These are phyloP conservation scores for Lepisosteus osseus DNA, from an alignment of 2,113 vertebrate species.

Conservation along the genomic window DNA sequence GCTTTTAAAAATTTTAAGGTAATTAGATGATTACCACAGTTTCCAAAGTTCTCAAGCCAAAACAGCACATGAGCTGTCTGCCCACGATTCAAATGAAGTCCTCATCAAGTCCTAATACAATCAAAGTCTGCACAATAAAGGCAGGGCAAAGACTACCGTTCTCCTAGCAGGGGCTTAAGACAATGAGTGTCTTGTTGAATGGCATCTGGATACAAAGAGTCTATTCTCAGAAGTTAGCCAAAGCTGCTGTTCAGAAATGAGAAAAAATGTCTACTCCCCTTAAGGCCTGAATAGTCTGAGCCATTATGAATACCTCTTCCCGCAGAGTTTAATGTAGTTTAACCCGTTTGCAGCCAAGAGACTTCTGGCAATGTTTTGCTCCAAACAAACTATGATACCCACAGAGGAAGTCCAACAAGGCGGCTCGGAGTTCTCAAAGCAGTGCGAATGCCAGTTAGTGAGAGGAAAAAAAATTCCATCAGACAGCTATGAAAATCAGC, in stretches of 20 bases:
- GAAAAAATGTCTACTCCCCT: constrained; percentile 40
- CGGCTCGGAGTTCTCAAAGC: constrained; percentile 9
- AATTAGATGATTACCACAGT: constrained; percentile 30
- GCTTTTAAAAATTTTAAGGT: not conserved
- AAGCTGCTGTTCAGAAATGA: constrained; percentile 63
- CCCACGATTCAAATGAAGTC: constrained; percentile 60
- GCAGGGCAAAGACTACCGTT: constrained; percentile 56
- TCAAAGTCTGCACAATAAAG: constrained; percentile 62
- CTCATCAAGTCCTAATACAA: constrained; percentile 51
- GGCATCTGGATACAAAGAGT: constrained; percentile 70
- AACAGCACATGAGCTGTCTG: constrained; percentile 44
- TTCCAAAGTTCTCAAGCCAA: constrained; percentile 14
- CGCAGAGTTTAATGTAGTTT: constrained; percentile 21
- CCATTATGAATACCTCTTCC: constrained; percentile 31
- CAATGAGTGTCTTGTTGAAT: constrained; percentile 70
- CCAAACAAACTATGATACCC: constrained; percentile 21
- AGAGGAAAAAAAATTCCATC: not conserved
- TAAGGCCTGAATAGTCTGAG: constrained; percentile 32
- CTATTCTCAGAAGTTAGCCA: constrained; percentile 75
- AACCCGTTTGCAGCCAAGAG: constrained; percentile 23
- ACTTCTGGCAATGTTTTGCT: constrained; percentile 14
- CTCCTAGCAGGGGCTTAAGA: constrained; percentile 57
- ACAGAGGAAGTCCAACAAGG: constrained; percentile 6
- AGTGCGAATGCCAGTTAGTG: not conserved
- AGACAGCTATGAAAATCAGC: not conserved